A percentile compares a stretch with the other conserved stretches of the same genome.
phyloP scores from a whole-genome alignment of 2,113 vertebrate genomes.

The Syngnathoides biaculeatus region DNA sequence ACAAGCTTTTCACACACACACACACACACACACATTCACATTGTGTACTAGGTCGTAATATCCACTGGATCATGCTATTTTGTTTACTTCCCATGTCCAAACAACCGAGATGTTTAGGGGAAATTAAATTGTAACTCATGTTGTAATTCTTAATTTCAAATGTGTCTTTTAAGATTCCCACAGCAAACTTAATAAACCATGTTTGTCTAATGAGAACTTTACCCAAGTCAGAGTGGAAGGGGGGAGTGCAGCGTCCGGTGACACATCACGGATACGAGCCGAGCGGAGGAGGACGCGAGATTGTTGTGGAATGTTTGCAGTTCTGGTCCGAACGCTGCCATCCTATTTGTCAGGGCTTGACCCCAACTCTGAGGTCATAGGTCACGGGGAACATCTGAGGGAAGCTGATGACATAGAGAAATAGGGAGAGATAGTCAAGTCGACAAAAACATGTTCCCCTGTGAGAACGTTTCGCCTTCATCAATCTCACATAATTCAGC shows the following conservation, averaged over 20 bases:
- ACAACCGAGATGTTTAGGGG: conserved; percentile 35
- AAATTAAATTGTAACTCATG: conserved; percentile 37
- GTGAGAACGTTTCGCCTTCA: conserved; percentile 26
- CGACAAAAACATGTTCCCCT: conserved; percentile 41
- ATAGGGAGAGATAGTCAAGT: conserved; percentile 19
- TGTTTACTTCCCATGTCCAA: conserved; percentile 38
- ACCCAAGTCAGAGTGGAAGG: conserved; percentile 5
- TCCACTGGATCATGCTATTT: conserved; percentile 32
- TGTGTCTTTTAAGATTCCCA: conserved; percentile 28
- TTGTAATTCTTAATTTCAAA: conserved; percentile 42
- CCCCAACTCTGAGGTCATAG: conserved; percentile 48
- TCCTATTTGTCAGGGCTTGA: conserved; percentile 72
- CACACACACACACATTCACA: conserved; percentile 24
- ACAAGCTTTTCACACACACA: conserved; percentile 57
- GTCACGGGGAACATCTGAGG: conserved; percentile 60
- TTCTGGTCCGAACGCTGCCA: conserved; percentile 53
- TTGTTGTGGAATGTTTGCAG: conserved; percentile 71
- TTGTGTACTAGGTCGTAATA: conserved; percentile 44
- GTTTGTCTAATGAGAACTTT: conserved; percentile 43
- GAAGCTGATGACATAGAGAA: conserved; percentile 39
- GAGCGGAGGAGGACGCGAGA: conserved; percentile 53
- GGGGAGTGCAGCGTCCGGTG: conserved; percentile 27
- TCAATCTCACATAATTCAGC: conserved; percentile 31
- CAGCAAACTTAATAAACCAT: conserved; percentile 38
- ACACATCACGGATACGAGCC: conserved; percentile 44